Base-by-base conservation (phyloP, 1,140 invertebrate species). In the Gyrodactylus bullatarudis region DNA sequence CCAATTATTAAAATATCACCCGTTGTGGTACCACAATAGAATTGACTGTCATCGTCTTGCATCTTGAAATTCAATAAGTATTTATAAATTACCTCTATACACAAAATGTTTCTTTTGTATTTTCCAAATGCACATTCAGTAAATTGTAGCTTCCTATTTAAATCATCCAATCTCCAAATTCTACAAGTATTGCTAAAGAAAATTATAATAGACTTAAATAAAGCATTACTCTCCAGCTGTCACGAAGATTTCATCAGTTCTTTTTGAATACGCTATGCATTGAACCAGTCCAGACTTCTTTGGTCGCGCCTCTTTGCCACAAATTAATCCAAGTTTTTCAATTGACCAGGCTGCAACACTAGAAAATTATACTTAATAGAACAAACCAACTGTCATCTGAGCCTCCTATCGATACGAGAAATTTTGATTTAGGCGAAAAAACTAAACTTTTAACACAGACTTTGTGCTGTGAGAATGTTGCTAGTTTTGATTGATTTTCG, bases 321-420 rank as follows among this genome's bases (percentile, higher is more conserved):
- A 83, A 68, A 83, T 78, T 0, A 80, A 76, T 27, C 80, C 77
- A 71, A 76, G 77, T 54, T 74, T 78, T 23, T 73, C 75, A 26
- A 82, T 74, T 75, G 81, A 77, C 79, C 81, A 83, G 0, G 82
- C 77, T 0, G 82, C 79, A 75, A 83, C 78, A 75, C 80, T 82
- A 76, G 19, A 21, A 26, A 54, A 68, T 68, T 2, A n/a, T n/a
- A n/a, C n/a, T n/a, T n/a, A n/a, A n/a, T n/a, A n/a, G n/a, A n/a
- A n/a, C n/a, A n/a, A 89, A 85, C 76, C 85, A 86, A 23, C 88
- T 87, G 80, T 90, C 89, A 79, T 94, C 90, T 75, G 85, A 84
- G 0, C 90, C 90, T 20, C 90, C 90, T 26, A 92, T 82, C 0
- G 88, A 89, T 27, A 89, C 85, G 72, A 91, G 81, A 78, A 86